phyloP scores from a whole-genome alignment of 2,888 invertebrate species.

The Stenodema calcarata region DNA sequence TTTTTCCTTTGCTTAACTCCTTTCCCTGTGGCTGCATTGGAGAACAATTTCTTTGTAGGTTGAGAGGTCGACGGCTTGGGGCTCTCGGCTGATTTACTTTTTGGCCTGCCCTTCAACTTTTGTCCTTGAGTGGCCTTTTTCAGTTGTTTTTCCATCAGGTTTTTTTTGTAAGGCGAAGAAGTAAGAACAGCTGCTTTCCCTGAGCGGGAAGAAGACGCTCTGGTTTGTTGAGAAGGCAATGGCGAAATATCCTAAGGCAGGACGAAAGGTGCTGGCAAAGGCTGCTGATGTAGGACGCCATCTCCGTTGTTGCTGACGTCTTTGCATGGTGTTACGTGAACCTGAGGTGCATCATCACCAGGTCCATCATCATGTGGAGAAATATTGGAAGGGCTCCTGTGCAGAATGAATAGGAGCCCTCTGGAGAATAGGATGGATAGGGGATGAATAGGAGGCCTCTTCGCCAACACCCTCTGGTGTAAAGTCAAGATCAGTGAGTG shows the following conservation, averaged over 20 bases:
- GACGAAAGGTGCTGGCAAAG: no score
- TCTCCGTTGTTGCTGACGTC: not conserved
- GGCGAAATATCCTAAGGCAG: no score
- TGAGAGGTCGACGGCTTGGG: not conserved
- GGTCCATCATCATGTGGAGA: not conserved
- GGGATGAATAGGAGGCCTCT: no score
- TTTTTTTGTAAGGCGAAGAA: no score
- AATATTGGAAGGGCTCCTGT: not conserved
- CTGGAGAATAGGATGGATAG: no score
- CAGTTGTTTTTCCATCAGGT: not conserved
- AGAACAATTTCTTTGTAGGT: not conserved
- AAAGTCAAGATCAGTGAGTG: slow-evolving; percentile 51
- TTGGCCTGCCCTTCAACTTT: not conserved
- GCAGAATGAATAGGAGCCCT: no score
- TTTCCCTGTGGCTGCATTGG: not conserved
- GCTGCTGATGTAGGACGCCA: no score
- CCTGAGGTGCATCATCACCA: not conserved
- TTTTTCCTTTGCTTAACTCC: not conserved
- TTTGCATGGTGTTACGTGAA: not conserved
- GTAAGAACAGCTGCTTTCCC: no score
- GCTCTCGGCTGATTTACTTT: not conserved
- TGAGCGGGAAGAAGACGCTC: no score
- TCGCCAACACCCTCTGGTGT: no score
- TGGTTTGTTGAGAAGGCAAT: not conserved
- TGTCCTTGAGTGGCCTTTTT: not conserved